Percentiles rank a stretch among this genome's conserved stretches.
phyloP scores from a whole-genome alignment of 2,797 vertebrate species.

The Rousettus madagascariensis region DNA sequence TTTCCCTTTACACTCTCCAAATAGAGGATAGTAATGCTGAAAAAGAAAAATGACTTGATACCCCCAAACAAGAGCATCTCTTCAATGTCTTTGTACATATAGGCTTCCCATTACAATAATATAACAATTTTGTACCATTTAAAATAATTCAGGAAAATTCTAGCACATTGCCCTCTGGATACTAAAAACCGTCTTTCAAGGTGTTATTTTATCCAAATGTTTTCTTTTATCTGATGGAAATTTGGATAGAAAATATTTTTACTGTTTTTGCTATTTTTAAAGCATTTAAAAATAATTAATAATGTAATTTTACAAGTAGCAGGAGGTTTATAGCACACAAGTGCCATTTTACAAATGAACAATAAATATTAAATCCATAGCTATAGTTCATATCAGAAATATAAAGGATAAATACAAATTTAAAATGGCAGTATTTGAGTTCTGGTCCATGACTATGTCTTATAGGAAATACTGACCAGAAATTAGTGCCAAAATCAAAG shows the following conservation, averaged over 20 bases:
- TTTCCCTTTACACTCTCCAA: slow-evolving; percentile 59
- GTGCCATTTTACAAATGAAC: neutral
- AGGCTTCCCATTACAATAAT: slow-evolving; percentile 13
- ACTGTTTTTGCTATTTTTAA: neutral
- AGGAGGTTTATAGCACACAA: neutral
- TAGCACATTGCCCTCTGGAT: neutral
- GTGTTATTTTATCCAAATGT: neutral
- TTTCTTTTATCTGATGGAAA: slow-evolving; percentile 33
- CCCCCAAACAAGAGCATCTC: neutral
- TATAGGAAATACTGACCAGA: neutral
- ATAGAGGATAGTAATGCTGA: slow-evolving; percentile 36
- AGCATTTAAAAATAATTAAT: neutral
- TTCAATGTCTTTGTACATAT: neutral
- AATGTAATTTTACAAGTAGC: neutral
- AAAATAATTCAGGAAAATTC: slow-evolving; percentile 37
- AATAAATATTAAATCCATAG: neutral
- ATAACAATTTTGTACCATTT: neutral
- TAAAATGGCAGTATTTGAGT: neutral
- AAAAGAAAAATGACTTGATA: slow-evolving; percentile 41
- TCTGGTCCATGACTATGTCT: neutral
- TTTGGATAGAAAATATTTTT: neutral
- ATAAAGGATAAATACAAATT: neutral
- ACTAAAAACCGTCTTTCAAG: neutral
- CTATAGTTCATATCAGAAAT: neutral
- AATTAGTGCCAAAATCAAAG: neutral